Percentiles rank a stretch among this genome's conserved stretches.
Evolutionary conservation across 2,888 invertebrate species (phyloP).

Genomic region (Pterostichus madidus): DNA sequence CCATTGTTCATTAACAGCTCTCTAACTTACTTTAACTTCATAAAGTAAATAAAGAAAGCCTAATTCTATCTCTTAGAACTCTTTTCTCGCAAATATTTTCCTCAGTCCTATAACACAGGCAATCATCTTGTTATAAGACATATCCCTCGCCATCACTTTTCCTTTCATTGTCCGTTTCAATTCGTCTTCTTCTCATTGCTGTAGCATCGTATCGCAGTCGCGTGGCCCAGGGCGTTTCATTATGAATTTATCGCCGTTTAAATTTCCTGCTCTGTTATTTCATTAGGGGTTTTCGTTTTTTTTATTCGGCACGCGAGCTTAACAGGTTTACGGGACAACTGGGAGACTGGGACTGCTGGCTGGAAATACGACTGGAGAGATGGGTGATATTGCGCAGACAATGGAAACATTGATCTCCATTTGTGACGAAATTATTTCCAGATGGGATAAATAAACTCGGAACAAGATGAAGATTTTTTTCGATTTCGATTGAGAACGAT

Average conservation of each 20-base stretch:
- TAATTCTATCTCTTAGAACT: neutral
- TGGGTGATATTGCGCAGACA: neutral
- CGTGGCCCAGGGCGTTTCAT: slow-evolving; percentile 19
- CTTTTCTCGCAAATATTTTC: neutral
- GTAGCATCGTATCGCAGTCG: neutral
- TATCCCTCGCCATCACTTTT: neutral
- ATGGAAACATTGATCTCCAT: slow-evolving; percentile 42
- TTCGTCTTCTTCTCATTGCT: neutral
- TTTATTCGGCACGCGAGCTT: slow-evolving; percentile 8
- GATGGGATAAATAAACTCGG: neutral
- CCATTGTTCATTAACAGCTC: no score
- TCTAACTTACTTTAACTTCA: no score
- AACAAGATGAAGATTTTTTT: slow-evolving; percentile 11
- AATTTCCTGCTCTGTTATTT: slow-evolving; percentile 38
- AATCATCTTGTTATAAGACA: slow-evolving; percentile 10
- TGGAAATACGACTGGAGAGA: neutral
- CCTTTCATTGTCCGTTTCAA: neutral
- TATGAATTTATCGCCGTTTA: slow-evolving; percentile 42
- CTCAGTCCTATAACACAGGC: neutral
- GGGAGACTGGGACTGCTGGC: neutral
- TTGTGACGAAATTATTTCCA: slow-evolving; percentile 30
- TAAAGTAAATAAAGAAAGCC: neutral
- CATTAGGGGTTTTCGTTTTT: slow-evolving; percentile 34
- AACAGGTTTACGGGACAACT: slow-evolving; percentile 29
- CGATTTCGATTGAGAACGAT: slow-evolving; percentile 2